Percentiles rank a stretch among this genome's conserved stretches.
Conservation (phyloP, 1,140 invertebrate genomes). For the Caligus rogercresseyi region DNA sequence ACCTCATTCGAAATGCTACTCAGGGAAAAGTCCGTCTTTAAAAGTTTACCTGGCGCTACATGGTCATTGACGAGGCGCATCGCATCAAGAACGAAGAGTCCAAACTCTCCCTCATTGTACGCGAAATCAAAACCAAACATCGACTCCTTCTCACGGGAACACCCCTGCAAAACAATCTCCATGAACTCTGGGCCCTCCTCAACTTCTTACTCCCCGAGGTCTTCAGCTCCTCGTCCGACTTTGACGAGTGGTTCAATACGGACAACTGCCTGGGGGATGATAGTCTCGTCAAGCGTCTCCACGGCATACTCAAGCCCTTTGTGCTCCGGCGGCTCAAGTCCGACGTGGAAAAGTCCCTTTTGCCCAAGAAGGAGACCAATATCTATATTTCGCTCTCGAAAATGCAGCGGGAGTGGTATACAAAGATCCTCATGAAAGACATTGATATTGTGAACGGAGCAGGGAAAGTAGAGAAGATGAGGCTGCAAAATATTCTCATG, state of each 20-base stretch:
- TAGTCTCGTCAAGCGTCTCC: slow-evolving; percentile 72
- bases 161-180: slow-evolving; percentile 77
- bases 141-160: slow-evolving; percentile 84
- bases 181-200: slow-evolving; percentile 95
- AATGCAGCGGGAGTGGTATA: slow-evolving; percentile 98
- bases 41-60: slow-evolving; percentile 91
- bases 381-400: slow-evolving; percentile 74
- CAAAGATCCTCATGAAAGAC: slow-evolving; percentile 96
- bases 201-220: slow-evolving; percentile 97
- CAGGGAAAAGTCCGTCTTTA: slow-evolving; percentile 84
- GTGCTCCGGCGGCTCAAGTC: slow-evolving; percentile 84
- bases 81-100: slow-evolving; percentile 99
- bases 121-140: slow-evolving; percentile 96
- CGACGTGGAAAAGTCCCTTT: slow-evolving; percentile 88
- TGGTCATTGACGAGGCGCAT: slow-evolving; percentile 97
- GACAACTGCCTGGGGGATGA: slow-evolving; percentile 84
- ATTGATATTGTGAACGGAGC: slow-evolving; percentile 97
- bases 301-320: slow-evolving; percentile 88
- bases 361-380: slow-evolving; percentile 96
- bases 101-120: slow-evolving; percentile 87
- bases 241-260: slow-evolving; percentile 95
- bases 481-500: slow-evolving; percentile 97
- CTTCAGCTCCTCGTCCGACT: slow-evolving; percentile 93
- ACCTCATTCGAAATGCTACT: slow-evolving; percentile 99
- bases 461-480: slow-evolving; percentile 91